A percentile compares a stretch with the other conserved stretches of the same genome.
Evolutionary conservation across 2,113 vertebrate genomes (phyloP).

Genomic region (Syrrhaptes paradoxus): DNA sequence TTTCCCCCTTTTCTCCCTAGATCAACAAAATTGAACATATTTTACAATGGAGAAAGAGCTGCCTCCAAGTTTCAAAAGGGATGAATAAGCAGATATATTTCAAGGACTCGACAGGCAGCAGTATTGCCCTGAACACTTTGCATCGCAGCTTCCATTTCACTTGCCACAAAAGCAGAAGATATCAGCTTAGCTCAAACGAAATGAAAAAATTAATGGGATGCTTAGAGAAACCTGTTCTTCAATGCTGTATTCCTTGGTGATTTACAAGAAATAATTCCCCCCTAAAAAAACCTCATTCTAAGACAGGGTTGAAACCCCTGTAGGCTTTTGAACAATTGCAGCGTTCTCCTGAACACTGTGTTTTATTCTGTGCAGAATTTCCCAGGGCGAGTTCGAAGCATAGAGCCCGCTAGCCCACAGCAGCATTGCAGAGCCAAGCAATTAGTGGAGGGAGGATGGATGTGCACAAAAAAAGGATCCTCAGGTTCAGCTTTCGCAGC

Average conservation of each 20-base stretch:
- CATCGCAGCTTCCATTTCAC: neutral
- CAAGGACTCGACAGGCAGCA: neutral
- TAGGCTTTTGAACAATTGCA: slow-evolving; percentile 28
- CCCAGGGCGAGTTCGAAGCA: slow-evolving; percentile 5
- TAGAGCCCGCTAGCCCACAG: neutral
- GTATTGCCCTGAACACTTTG: neutral
- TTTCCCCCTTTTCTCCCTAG: neutral
- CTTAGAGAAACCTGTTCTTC: slow-evolving; percentile 13
- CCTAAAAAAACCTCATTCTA: neutral
- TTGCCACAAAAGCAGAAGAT: neutral
- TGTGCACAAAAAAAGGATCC: neutral
- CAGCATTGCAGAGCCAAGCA: neutral
- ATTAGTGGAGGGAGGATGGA: neutral
- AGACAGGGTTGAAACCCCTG: neutral
- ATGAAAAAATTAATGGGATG: slow-evolving; percentile 11
- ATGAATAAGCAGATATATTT: slow-evolving; percentile 27
- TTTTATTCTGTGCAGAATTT: slow-evolving; percentile 42
- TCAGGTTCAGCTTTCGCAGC: neutral
- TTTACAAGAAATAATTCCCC: slow-evolving; percentile 1
- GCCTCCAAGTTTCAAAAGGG: neutral
- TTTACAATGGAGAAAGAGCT: neutral
- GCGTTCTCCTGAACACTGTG: neutral
- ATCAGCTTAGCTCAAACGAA: neutral
- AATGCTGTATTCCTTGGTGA: neutral
- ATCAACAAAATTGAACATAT: neutral